Percentiles rank a stretch among this genome's conserved stretches.
phyloP scores from a whole-genome alignment of 2,888 invertebrate genomes.

The Hermaeophaga mercurialis region DNA sequence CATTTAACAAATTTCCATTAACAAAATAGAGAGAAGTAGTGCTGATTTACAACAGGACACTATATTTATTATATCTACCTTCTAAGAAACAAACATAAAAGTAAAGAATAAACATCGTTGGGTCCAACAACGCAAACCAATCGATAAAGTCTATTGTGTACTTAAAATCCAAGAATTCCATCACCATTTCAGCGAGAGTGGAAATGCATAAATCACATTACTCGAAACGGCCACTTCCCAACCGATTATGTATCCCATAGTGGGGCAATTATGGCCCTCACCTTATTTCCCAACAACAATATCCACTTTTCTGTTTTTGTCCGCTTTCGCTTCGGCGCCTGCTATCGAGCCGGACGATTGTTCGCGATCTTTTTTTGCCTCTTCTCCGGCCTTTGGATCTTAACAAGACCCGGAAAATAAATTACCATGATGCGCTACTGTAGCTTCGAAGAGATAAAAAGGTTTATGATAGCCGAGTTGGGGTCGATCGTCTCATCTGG shows the following conservation, averaged over 20 bases:
- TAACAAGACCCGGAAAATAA: conserved; percentile 26
- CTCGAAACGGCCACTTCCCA: conserved; percentile 18
- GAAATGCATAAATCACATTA: conserved; percentile 23
- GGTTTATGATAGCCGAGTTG: conserved; percentile 23
- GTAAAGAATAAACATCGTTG: too few relatives aligned
- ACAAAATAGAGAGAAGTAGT: too few relatives aligned
- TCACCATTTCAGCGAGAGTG: too few relatives aligned
- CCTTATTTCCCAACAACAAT: conserved; percentile 24
- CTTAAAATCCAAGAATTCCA: too few relatives aligned
- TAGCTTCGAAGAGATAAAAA: conserved; percentile 25
- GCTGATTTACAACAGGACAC: too few relatives aligned
- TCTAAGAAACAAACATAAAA: too few relatives aligned
- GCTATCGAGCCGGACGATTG: conserved; percentile 12
- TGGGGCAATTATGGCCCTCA: conserved; percentile 19
- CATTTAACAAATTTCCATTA: too few relatives aligned
- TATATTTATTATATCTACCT: too few relatives aligned
- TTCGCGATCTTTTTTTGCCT: conserved; percentile 20
- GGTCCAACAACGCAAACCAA: too few relatives aligned
- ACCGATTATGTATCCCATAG: conserved; percentile 19
- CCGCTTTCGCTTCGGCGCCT: conserved; percentile 3
- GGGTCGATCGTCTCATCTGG: not conserved
- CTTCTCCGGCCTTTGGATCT: conserved; percentile 10
- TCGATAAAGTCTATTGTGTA: too few relatives aligned
- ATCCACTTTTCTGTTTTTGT: conserved; percentile 20
- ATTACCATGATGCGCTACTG: conserved; percentile 25